Evolutionary conservation across 2,113 vertebrate genomes (phyloP).

Genomic region (Chaenocephalus aceratus): DNA sequence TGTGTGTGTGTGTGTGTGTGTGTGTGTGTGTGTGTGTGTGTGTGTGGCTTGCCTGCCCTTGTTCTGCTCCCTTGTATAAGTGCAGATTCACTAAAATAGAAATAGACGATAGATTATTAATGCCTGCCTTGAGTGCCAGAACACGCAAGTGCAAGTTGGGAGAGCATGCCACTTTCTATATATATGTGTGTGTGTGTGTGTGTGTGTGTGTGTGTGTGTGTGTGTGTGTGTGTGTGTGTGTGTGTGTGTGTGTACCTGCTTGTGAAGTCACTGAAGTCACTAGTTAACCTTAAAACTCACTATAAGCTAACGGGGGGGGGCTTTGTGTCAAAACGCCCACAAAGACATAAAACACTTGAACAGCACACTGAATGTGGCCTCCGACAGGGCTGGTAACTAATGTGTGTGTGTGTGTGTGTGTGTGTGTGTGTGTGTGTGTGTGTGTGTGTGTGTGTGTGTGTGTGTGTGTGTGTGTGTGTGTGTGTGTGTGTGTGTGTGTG

Average conservation of each 20-base stretch:
- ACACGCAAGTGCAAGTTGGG: constrained; percentile 63
- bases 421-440: constrained; percentile 53
- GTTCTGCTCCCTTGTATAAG: constrained; percentile 61
- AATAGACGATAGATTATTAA: constrained; percentile 74
- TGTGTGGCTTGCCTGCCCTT: constrained; percentile 57
- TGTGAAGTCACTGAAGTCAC: constrained; percentile 66
- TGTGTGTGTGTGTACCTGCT: constrained; percentile 63
- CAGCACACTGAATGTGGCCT: constrained; percentile 83
- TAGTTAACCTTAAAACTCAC: constrained; percentile 82
- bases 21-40: neutral
- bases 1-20: constrained; percentile 31
- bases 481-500: constrained; percentile 38
- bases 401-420: constrained; percentile 48
- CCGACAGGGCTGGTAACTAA: constrained; percentile 50
- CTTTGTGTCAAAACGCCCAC: constrained; percentile 61
- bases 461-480: constrained; percentile 46
- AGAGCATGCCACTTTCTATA: constrained; percentile 75
- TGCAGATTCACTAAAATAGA: constrained; percentile 68
- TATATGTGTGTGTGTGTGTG: constrained; percentile 39
- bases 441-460: constrained; percentile 68
- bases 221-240: constrained; percentile 1
- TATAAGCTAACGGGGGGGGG: constrained; percentile 82
- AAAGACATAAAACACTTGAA: constrained; percentile 73
- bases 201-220: constrained; percentile 38
- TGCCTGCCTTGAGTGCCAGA: constrained; percentile 70